Percentiles rank a stretch among this genome's conserved stretches.
These are phyloP conservation scores for Listronotus bonariensis DNA, from an alignment of 1,140 invertebrate species.

Conservation along the genomic window DNA sequence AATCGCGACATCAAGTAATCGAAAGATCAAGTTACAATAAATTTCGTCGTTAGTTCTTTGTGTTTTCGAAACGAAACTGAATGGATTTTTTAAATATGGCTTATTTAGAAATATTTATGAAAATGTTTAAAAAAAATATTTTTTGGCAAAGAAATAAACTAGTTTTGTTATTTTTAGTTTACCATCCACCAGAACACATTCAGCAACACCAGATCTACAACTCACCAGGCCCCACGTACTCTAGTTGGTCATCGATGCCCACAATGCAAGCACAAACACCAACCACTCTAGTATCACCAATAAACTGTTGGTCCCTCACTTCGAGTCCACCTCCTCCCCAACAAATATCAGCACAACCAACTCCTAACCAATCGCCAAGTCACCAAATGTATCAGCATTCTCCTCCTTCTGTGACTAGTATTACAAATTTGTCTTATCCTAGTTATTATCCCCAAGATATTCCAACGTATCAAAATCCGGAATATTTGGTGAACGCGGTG, in stretches of 20 bases:
- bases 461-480: conserved; percentile 49
- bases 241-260: conserved; percentile 48
- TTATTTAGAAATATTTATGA: too few species aligned
- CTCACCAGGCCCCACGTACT: conserved; percentile 46
- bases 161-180: conserved; percentile 47
- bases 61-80: too few species aligned
- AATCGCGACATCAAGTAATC: too few species aligned
- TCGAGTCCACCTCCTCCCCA: conserved; percentile 52
- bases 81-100: too few species aligned
- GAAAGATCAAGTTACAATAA: too few species aligned
- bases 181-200: conserved; percentile 54
- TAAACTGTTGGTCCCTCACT: conserved; percentile 54
- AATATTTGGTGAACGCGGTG: conserved; percentile 46
- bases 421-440: conserved; percentile 52
- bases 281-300: conserved; percentile 47
- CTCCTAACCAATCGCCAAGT: conserved; percentile 52
- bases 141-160: too few species aligned
- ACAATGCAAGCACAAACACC: conserved; percentile 50
- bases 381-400: conserved; percentile 53
- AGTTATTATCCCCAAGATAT: conserved; percentile 53
- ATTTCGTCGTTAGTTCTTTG: too few species aligned
- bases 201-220: conserved; percentile 48
- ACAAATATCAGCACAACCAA: conserved; percentile 48
- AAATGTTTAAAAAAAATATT: too few species aligned
- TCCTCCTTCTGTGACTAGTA: conserved; percentile 44